Conservation (phyloP, 2,113 vertebrate genomes). For the Pterocles orientalis region DNA sequence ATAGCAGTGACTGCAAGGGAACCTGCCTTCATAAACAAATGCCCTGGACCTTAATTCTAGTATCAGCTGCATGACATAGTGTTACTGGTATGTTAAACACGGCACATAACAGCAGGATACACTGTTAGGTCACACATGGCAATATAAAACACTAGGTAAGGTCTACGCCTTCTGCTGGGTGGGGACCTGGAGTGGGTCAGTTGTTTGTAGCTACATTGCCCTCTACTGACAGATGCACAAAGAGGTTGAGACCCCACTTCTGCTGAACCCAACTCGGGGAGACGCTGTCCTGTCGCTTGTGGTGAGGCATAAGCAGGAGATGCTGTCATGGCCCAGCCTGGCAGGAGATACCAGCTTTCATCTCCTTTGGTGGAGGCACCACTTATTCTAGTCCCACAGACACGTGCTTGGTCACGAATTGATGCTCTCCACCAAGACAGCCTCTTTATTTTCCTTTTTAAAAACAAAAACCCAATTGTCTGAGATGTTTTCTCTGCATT, state of each 20-base stretch:
- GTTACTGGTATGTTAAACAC: conserved; percentile 43
- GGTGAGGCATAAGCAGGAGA: neutral
- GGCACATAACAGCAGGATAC: conserved; percentile 41
- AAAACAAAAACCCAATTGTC: conserved; percentile 7
- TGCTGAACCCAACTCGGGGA: neutral
- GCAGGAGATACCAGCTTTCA: neutral
- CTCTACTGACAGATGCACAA: conserved; percentile 54
- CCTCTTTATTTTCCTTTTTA: neutral
- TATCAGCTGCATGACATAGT: conserved; percentile 35
- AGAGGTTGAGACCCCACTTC: neutral
- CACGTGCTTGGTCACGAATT: neutral
- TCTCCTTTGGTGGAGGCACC: neutral
- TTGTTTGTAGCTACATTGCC: conserved; percentile 63
- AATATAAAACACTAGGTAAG: neutral
- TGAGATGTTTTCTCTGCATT: conserved; percentile 35
- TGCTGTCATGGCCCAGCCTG: neutral
- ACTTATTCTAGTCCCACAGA: neutral
- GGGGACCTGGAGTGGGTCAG: neutral
- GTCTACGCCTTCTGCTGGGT: conserved; percentile 25
- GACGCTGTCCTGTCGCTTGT: neutral
- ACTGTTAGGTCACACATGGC: conserved; percentile 39
- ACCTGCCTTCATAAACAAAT: conserved; percentile 44
- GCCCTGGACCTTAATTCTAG: conserved; percentile 52
- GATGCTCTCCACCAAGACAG: neutral
- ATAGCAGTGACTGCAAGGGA: conserved; percentile 43